phyloP scores from a whole-genome alignment of 2,113 vertebrate genomes.

The Megaceryle torquata region DNA sequence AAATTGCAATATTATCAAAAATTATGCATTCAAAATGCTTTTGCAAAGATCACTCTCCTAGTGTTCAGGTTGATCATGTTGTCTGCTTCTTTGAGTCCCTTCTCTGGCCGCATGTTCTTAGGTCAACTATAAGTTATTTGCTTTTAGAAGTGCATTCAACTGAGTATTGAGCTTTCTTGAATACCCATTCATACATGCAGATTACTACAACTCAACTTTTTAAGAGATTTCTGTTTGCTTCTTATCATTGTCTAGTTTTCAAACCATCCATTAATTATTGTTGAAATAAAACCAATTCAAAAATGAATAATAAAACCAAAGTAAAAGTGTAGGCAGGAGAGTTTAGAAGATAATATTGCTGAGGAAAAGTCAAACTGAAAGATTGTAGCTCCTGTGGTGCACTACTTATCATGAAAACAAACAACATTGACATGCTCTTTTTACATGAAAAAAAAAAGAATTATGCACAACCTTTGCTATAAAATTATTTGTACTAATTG shows the following conservation, averaged over 20 bases:
- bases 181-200: not conserved
- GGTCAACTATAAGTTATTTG: not conserved
- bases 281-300: not conserved
- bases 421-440: rapidly evolving
- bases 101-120: not conserved
- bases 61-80: not conserved
- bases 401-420: not conserved
- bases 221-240: not conserved
- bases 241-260: not conserved
- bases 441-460: not conserved
- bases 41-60: not conserved
- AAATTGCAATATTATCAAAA: not conserved
- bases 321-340: rapidly evolving
- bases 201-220: not conserved
- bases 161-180: not conserved
- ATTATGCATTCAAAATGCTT: not conserved
- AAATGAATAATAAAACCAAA: not conserved
- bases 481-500: not conserved
- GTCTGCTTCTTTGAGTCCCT: not conserved
- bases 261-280: not conserved
- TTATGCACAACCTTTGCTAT: not conserved
- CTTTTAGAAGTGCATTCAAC: not conserved
- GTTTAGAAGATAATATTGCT: not conserved
- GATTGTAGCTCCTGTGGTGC: not conserved
- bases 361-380: not conserved